These are phyloP conservation scores for Monochamus alternatus DNA, from an alignment of 2,888 invertebrate genomes.

Conservation along the genomic window DNA sequence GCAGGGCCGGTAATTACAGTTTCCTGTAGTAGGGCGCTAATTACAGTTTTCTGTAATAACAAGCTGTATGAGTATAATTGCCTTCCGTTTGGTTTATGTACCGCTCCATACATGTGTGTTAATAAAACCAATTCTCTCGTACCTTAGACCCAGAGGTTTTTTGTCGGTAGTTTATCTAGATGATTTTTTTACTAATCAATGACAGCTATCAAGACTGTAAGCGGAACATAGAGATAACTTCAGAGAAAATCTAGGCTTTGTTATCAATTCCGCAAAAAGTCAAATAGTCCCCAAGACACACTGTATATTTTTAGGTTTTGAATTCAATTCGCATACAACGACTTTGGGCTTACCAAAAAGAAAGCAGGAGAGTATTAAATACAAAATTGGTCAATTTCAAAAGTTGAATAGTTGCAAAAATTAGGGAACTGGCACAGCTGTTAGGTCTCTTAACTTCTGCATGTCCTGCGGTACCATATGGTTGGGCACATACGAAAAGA, in stretches of 20 bases:
- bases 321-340: background rate
- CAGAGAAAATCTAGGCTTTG: background rate
- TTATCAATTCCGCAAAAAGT: background rate
- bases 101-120: background rate
- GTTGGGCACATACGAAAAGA: constrained; percentile 34
- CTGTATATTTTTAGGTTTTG: background rate
- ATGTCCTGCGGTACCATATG: constrained; percentile 52
- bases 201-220: constrained; percentile 1
- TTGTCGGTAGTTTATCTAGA: constrained; percentile 10
- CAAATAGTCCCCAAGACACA: no score
- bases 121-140: constrained; percentile 12
- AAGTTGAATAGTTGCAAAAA: background rate
- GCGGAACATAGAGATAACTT: constrained; percentile 9
- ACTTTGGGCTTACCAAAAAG: background rate
- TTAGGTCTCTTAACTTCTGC: constrained; percentile 48
- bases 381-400: background rate
- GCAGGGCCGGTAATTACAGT: background rate
- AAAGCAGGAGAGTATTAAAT: background rate
- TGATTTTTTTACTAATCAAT: constrained; percentile 6
- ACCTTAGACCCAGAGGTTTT: constrained; percentile 7
- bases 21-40: background rate
- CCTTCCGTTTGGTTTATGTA: constrained; percentile 2
- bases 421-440: constrained; percentile 38
- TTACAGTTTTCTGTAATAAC: constrained; percentile 2
- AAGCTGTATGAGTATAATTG: background rate